Evolutionary conservation across 2,888 invertebrate genomes (phyloP), one percentile per base, ranked within the genome.

Genomic region (Lasioglossum oenotherae): DNA sequence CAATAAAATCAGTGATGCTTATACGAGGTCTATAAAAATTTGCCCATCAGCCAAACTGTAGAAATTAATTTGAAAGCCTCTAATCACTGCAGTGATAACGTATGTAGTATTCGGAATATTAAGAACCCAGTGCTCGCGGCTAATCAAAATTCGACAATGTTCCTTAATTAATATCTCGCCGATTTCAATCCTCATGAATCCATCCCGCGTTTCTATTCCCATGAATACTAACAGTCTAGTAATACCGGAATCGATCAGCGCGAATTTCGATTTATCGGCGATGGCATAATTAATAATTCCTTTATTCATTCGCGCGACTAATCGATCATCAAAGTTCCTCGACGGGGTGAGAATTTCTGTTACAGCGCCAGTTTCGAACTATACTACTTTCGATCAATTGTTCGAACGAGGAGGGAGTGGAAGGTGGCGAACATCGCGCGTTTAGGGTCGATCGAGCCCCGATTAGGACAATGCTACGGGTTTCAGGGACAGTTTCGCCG

Each of bases 391-490:
- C 23, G 19, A 12, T 38, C 69, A 35, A 71, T 76, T 31, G n/a
- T n/a, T n/a, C 35, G 4, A 3, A 14, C 1, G 16, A 49, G 41
- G n/a, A 16, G 19, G 3, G 8, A 19, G 31, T 27, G 64, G 6
- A 16, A 16, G 14, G 16, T 31, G 16, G 14, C 6, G 31, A 57
- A 5, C 16, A 12, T 27, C 23, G 12, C 27, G 12, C 16, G 16
- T 38, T n/a, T 35, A n/a, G 38, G 46, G 72, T 71, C 46, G 75
- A 72, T 49, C 31, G 41, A 31, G 1, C 27, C 4, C 75, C 75
- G 71, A 72, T 83, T 76, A 76, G 35, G 23, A 12, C 38, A 49
- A 64, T 81, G 8, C 19, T 16, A 23, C 64, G 38, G 46, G 78
- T 73, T 78, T 74, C 23, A 35, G 64, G n/a, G 53, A 19, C 41